These are phyloP conservation scores for Tetragnatha versicolor DNA, from an alignment of 1,140 invertebrate species.

Conservation along the genomic window DNA sequence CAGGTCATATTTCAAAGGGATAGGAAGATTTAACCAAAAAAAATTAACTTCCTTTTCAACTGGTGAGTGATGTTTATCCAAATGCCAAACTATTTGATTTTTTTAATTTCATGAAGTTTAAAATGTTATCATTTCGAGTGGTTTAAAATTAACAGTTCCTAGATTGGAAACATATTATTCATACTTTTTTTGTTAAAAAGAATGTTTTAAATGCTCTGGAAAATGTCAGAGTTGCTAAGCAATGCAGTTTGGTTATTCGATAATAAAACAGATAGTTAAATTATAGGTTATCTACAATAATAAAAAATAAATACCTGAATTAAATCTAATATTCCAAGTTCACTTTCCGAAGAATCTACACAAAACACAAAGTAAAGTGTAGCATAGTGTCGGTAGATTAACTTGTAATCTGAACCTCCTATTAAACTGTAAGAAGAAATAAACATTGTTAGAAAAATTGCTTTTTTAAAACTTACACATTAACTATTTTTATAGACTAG, in stretches of 20 bases:
- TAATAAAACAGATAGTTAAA: background rate
- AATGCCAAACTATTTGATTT: too few relatives aligned
- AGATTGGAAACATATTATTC: background rate
- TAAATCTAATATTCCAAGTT: constrained; percentile 96
- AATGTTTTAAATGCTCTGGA: background rate
- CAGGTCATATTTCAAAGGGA: too few relatives aligned
- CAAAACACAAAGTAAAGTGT: constrained; percentile 99
- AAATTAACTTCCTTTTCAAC: too few relatives aligned
- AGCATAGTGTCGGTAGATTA: constrained; percentile 99
- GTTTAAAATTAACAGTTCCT: background rate
- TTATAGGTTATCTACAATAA: background rate
- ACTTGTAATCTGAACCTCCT: constrained; percentile 96
- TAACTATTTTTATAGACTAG: too few relatives aligned
- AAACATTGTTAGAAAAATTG: too few relatives aligned
- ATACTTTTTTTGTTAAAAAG: background rate
- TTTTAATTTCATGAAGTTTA: too few relatives aligned
- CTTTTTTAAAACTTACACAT: too few relatives aligned
- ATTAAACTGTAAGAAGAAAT: constrained; percentile 76
- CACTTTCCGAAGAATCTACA: constrained; percentile 98
- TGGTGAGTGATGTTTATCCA: too few relatives aligned
- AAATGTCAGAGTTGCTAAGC: background rate
- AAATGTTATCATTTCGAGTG: background rate
- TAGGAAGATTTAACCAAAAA: too few relatives aligned
- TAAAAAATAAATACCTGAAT: constrained; percentile 76
- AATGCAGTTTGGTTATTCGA: background rate